Evolutionary conservation across 2,888 invertebrate genomes (phyloP), one percentile per base, ranked within the genome.

Genomic region (Seira ritae): DNA sequence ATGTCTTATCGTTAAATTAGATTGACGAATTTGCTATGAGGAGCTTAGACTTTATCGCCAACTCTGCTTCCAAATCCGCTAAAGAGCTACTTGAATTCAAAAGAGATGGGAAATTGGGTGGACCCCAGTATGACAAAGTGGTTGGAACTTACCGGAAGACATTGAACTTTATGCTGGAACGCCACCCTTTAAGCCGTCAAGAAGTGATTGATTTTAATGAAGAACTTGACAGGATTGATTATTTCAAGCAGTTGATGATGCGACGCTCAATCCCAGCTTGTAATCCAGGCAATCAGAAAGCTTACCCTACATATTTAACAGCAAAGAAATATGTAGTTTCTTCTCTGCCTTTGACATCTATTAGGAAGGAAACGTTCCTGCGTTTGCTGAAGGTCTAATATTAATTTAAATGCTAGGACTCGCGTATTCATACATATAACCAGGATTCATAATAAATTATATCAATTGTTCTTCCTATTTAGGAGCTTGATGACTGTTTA

Each of bases 111-210:
- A 37, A 73, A 8, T 65, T 80, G 42, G 65, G 17, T 0, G 46
- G 24, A 24, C 74, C 62, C 19, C 70, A 69, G 0, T 75, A 80
- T 22, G 74, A 24, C 8, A 65, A 65, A 1, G 80, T 80, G 0
- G 15, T 70, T 8, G 17, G 31, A 23, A 60, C 90, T 20, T 67
- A 79, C 12, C 71, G 86, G 4, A 84, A 89, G 19, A 83, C 87
- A 15, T 73, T 89, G 60, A 22, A 15, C 17, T 37, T 24, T 10
- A 80, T 80, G 74, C 6, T 80, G 15, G 74, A 75, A 55, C 42
- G 80, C n/a, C 80, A 80, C 3, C 88, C 88, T 0, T 73, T 87
- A 22, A 87, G 80, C 15, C 72, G 60, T 17, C 82, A 74, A 19
- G 88, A 88, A 73, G 12, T 78, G 1, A 8, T 50, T 0, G 80